These are phyloP conservation scores for Apostichopus leukothele DNA, from an alignment of 53 echinoderm and acorn worm species.

Conservation along the genomic window DNA sequence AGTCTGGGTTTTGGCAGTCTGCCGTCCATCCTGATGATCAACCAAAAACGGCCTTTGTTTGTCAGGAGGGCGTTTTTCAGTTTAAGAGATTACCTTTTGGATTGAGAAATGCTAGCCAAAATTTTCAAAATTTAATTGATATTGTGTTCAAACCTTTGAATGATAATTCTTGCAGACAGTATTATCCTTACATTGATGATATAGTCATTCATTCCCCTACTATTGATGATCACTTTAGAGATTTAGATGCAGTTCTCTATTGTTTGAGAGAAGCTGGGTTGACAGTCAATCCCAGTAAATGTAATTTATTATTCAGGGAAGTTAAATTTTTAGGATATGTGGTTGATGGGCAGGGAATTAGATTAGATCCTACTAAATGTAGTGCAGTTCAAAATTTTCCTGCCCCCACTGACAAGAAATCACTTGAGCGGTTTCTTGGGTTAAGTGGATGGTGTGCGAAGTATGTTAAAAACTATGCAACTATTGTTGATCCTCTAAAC, in stretches of 20 bases:
- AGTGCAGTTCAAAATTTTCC: background rate
- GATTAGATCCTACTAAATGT: slow-evolving; percentile 25
- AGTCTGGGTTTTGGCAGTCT: slow-evolving; percentile 53
- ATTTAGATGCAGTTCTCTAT: slow-evolving; percentile 12
- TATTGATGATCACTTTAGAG: background rate
- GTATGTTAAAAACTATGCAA: background rate
- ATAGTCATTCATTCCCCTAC: slow-evolving; percentile 26
- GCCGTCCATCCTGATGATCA: slow-evolving; percentile 8
- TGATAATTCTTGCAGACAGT: background rate
- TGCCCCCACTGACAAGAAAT: background rate
- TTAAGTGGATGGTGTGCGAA: slow-evolving; percentile 9
- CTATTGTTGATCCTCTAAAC: background rate
- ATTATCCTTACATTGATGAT: slow-evolving; percentile 24
- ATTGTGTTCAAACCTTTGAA: background rate
- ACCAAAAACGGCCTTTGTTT: slow-evolving; percentile 47
- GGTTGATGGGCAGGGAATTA: background rate
- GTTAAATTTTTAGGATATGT: slow-evolving; percentile 24
- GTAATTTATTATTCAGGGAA: slow-evolving; percentile 26
- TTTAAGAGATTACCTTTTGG: slow-evolving; percentile 47
- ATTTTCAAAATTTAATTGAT: slow-evolving; percentile 13
- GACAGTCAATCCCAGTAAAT: slow-evolving; percentile 55
- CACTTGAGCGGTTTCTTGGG: background rate
- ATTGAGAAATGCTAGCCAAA: slow-evolving; percentile 34
- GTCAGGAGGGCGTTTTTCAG: slow-evolving; percentile 43
- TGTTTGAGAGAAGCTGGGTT: slow-evolving; percentile 50